A percentile compares a stretch with the other conserved stretches of the same genome.
Conservation (phyloP, 2,797 vertebrate species). For the Telmatherina bonti region DNA sequence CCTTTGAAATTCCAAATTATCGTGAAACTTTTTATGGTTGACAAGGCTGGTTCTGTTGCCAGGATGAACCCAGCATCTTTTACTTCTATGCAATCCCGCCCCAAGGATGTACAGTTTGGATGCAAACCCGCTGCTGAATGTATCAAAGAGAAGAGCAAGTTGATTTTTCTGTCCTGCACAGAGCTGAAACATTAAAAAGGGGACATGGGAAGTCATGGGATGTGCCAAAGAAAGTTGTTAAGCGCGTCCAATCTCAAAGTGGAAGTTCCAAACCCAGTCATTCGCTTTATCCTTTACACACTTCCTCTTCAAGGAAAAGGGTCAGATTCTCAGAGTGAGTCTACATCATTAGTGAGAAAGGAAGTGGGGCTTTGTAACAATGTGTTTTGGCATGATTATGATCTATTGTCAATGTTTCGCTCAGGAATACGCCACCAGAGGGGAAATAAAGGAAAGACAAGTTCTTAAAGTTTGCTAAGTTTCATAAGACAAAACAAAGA, state of each 20-base stretch:
- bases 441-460: conserved; percentile 39
- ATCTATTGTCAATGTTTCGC: conserved; percentile 40
- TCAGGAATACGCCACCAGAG: conserved; percentile 64
- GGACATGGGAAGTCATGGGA: conserved; percentile 29
- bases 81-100: conserved; percentile 27
- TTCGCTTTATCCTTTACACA: conserved; percentile 35
- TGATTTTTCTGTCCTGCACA: conserved; percentile 5
- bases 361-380: conserved; percentile 30
- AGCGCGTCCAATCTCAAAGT: conserved; percentile 15
- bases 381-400: conserved; percentile 20
- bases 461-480: background rate
- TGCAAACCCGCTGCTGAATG: conserved; percentile 54
- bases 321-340: background rate
- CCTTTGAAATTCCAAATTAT: conserved; percentile 26
- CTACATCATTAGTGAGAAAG: conserved; percentile 1
- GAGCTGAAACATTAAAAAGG: conserved; percentile 30
- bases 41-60: conserved; percentile 50
- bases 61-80: conserved; percentile 27
- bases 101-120: conserved; percentile 40
- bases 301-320: conserved; percentile 27
- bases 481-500: conserved; percentile 14
- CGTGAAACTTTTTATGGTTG: conserved; percentile 9
- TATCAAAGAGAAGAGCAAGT: conserved; percentile 42
- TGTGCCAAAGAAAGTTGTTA: conserved; percentile 35
- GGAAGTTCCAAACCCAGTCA: conserved; percentile 24